Evolutionary conservation across 2,888 invertebrate genomes (phyloP).

Genomic region (Dyspetes luteomarginatus): DNA sequence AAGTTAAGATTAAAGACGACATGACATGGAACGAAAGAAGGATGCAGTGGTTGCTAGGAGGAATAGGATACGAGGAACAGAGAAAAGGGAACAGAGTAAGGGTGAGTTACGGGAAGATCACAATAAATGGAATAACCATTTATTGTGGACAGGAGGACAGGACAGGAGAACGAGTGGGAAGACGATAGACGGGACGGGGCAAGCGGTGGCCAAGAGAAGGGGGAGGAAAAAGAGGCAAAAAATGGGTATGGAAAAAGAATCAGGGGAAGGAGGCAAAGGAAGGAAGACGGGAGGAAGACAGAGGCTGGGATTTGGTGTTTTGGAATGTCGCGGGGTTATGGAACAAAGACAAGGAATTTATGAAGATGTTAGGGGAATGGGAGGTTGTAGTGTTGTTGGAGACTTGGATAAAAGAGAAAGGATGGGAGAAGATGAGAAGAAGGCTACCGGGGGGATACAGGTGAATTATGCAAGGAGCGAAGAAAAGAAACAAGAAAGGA

Average conservation of each 20-base stretch:
- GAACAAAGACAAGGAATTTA: neutral
- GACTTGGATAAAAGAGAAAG: neutral
- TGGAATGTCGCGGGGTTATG: neutral
- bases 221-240: neutral
- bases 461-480: neutral
- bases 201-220: neutral
- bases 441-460: neutral
- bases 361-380: neutral
- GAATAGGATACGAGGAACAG: neutral
- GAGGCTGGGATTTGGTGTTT: neutral
- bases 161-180: neutral
- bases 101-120: neutral
- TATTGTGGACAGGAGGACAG: neutral
- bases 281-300: neutral
- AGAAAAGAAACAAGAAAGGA: neutral
- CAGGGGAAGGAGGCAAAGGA: neutral
- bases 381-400: neutral
- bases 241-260: too few species aligned
- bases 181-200: neutral
- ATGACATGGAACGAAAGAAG: neutral
- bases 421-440: neutral
- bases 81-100: neutral
- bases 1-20: neutral
- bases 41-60: neutral
- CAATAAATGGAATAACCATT: neutral